phyloP scores from a whole-genome alignment of 2,888 invertebrate genomes.

The Desoria tigrina region DNA sequence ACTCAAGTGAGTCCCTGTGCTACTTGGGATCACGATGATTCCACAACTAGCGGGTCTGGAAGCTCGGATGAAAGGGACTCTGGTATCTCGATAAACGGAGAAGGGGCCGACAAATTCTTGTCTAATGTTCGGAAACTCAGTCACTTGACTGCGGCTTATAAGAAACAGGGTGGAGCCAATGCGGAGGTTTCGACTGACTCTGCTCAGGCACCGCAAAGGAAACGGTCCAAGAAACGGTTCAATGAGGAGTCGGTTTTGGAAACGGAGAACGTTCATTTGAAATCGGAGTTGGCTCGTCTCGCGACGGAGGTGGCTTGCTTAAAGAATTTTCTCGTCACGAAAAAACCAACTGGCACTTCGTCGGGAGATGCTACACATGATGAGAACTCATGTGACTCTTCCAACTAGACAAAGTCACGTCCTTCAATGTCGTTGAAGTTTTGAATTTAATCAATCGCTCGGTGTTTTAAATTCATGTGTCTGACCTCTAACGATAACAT shows the following conservation, averaged over 20 bases:
- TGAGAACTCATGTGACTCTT: conserved; percentile 45
- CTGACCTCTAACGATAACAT: too few relatives aligned
- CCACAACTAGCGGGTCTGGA: conserved; percentile 60
- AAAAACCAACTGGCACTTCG: conserved; percentile 37
- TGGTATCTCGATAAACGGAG: conserved; percentile 68
- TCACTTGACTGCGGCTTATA: conserved; percentile 57
- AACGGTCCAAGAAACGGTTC: conserved; percentile 57
- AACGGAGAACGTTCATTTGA: conserved; percentile 66
- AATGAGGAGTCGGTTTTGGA: conserved; percentile 58
- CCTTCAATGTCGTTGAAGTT: neutral
- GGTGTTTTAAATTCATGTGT: too few relatives aligned
- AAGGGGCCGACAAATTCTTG: conserved; percentile 44
- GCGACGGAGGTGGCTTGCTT: conserved; percentile 89
- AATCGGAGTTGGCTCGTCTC: conserved; percentile 81
- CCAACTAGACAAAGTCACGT: conserved; percentile 1
- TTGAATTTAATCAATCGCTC: neutral
- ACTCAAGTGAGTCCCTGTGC: conserved; percentile 79
- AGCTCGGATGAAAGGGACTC: conserved; percentile 88
- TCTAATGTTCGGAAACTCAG: conserved; percentile 41
- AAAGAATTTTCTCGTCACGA: conserved; percentile 61
- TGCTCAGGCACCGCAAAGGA: conserved; percentile 58
- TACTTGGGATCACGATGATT: conserved; percentile 65
- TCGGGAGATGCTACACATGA: conserved; percentile 31
- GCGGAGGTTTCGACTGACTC: conserved; percentile 42
- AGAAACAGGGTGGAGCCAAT: conserved; percentile 56